Evolutionary conservation across 2,113 vertebrate species (phyloP).

Genomic region (Nibea coibor): DNA sequence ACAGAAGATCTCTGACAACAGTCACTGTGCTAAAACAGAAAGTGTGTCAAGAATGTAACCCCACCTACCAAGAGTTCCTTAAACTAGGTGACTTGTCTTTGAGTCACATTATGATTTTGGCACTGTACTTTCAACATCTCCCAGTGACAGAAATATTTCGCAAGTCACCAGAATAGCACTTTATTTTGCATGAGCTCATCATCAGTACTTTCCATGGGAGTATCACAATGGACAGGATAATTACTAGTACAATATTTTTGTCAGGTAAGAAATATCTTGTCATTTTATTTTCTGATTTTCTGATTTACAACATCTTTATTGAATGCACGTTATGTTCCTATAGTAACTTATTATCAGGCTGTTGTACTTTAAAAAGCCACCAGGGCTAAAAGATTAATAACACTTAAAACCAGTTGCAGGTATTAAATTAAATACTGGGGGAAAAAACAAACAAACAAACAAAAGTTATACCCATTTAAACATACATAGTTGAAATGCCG

Average conservation of each 20-base stretch:
- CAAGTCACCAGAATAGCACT: not conserved
- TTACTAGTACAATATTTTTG: constrained; percentile 28
- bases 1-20: not conserved
- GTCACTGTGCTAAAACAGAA: not conserved
- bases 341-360: too few relatives aligned
- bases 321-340: not conserved
- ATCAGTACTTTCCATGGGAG: constrained; percentile 21
- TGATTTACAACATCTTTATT: not conserved
- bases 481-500: too few relatives aligned
- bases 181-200: not conserved
- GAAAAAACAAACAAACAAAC: not conserved
- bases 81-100: not conserved
- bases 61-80: constrained; percentile 56
- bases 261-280: constrained; percentile 64
- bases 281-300: not conserved
- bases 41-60: not conserved
- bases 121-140: constrained; percentile 23
- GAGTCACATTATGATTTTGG: not conserved
- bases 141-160: not conserved
- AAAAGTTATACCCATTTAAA: too few relatives aligned
- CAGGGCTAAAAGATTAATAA: not conserved
- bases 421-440: too few relatives aligned
- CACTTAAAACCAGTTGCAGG: too few relatives aligned
- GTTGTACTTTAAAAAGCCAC: not conserved
- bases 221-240: constrained; percentile 60